Base-by-base conservation (phyloP, 1,140 invertebrate species). In the Saccostrea glomerata region DNA sequence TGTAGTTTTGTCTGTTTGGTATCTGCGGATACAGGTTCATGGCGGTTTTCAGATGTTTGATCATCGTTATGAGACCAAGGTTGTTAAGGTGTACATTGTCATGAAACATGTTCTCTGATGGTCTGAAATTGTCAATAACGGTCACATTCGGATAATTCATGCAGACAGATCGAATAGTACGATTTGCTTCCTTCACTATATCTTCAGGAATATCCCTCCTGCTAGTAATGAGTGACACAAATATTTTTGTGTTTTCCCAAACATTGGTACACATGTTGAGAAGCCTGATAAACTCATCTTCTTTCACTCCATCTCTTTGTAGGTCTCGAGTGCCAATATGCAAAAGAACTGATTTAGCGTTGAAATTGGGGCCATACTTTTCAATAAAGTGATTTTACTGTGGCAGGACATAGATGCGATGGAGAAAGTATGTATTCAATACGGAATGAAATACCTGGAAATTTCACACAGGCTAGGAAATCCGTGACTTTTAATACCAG, bases 251-350 rank as follows among this genome's bases (percentile, higher is more conserved):
- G 20, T 82, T 15, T 9, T 25, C 54, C 73, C 86, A 87, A 20
- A 54, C 56, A 23, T 70, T 30, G 36, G 7, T 13, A 30, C 25
- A 54, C 4, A 55, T 82, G 15, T 47, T 3, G 40, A 56, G 58
- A 6, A 82, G 36, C 17, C 58, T 40, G 58, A 55, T 13, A 55
- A n/a, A 86, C 40, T 86, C 40, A 36, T 56, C 17, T 13, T 77
- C 40, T n/a, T 77, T 86, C 3, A 86, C n/a, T 55, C n/a, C 86
- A 58, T 58, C 56, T 15, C 13, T 58, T 17, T 87, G 86, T 15
- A 82, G 2, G 30, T 87, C 73, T 30, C 73, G 77, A 2, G 66
- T 87, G 56, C 86, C 86, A 82, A 87, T 58, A 55, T 82, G 20
- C 54, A 87, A 77, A 58, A 87, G 66, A n/a, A 82, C 60, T 13